phyloP scores from a whole-genome alignment of 2,888 invertebrate genomes.

The Exocentrus adspersus region DNA sequence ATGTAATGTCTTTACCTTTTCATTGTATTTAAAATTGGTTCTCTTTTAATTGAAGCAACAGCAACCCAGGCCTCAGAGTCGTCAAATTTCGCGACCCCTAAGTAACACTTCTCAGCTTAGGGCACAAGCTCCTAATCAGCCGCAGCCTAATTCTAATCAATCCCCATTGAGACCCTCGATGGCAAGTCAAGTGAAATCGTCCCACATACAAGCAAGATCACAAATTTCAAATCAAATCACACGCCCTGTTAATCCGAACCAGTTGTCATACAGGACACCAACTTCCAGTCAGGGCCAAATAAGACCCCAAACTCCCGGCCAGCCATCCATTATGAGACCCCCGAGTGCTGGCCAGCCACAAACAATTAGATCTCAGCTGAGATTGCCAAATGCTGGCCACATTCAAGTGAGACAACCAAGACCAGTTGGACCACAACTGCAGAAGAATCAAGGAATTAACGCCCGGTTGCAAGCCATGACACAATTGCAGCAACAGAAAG shows the following conservation, averaged over 20 bases:
- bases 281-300: constrained; percentile 15
- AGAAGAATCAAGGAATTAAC: constrained; percentile 12
- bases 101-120: constrained; percentile 5
- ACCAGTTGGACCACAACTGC: not conserved
- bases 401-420: constrained; percentile 20
- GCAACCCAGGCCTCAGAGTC: constrained; percentile 24
- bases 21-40: too few species aligned
- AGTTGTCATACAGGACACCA: constrained; percentile 22
- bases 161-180: not conserved
- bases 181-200: not conserved
- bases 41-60: constrained; percentile 16
- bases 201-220: constrained; percentile 4
- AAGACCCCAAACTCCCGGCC: constrained; percentile 22
- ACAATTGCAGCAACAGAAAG: constrained; percentile 28
- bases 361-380: too few species aligned
- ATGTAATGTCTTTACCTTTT: too few species aligned
- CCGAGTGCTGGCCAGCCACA: constrained; percentile 24
- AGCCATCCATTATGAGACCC: constrained; percentile 4
- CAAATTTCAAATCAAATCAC: constrained; percentile 3
- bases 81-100: constrained; percentile 6
- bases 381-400: constrained; percentile 4
- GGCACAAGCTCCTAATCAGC: not conserved
- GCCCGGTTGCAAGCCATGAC: constrained; percentile 15
- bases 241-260: constrained; percentile 7
- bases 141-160: not conserved